Evolutionary conservation across 2,113 vertebrate genomes (phyloP).

Genomic region (Hippocampus zosterae): DNA sequence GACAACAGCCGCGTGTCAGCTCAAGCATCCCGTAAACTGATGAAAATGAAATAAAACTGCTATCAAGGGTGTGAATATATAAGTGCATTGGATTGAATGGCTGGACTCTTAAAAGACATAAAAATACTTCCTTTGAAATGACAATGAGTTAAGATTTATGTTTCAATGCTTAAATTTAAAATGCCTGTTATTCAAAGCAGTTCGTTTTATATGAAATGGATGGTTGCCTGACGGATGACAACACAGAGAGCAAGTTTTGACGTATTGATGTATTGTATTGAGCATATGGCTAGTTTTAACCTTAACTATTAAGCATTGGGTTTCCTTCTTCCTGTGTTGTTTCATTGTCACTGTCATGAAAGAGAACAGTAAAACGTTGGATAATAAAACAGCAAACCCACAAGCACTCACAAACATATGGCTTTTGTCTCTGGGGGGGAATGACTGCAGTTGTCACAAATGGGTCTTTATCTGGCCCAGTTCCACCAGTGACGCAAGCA

Average conservation of each 20-base stretch:
- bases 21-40: too few relatives aligned
- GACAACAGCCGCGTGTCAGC: too few relatives aligned
- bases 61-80: too few relatives aligned
- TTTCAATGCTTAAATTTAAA: too few relatives aligned
- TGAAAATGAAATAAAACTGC: too few relatives aligned
- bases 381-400: neutral
- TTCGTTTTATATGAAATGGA: neutral
- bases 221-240: neutral
- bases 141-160: too few relatives aligned
- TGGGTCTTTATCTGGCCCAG: neutral
- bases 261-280: too few relatives aligned
- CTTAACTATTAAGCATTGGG: neutral
- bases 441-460: neutral
- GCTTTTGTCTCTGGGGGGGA: neutral
- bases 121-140: too few relatives aligned
- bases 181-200: neutral
- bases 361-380: neutral
- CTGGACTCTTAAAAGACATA: too few relatives aligned
- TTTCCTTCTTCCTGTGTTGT: neutral
- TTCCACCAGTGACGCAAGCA: neutral
- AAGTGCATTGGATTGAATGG: too few relatives aligned
- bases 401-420: neutral
- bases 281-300: neutral
- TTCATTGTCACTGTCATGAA: slow-evolving; percentile 7
- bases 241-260: neutral